phyloP scores from a whole-genome alignment of 2,888 invertebrate genomes.

The Blastobasis adustella region DNA sequence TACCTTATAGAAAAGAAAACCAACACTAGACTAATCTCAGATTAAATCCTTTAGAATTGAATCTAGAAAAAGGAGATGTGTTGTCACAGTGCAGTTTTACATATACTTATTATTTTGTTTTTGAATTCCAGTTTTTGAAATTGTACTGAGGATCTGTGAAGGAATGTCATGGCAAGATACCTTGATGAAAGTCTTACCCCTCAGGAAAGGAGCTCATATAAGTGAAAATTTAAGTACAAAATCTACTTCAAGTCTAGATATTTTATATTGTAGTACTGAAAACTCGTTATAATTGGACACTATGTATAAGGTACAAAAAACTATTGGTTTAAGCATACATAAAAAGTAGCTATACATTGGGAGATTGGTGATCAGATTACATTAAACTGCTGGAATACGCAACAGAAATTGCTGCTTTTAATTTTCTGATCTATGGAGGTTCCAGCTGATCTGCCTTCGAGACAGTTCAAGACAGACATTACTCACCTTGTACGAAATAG shows the following conservation, averaged over 20 bases:
- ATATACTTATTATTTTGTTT: background rate
- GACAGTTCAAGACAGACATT: too few species aligned
- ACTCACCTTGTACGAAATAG: too few species aligned
- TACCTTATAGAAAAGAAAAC: too few species aligned
- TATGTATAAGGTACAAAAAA: too few species aligned
- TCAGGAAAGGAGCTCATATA: slow-evolving; percentile 81
- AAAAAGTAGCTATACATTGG: too few species aligned
- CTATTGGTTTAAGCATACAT: too few species aligned
- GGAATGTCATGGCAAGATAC: slow-evolving; percentile 87
- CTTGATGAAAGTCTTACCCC: slow-evolving; percentile 84
- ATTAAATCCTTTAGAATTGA: background rate
- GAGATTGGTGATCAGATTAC: too few species aligned
- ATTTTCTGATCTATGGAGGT: too few species aligned
- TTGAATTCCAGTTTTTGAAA: slow-evolving; percentile 85
- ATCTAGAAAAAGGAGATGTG: background rate
- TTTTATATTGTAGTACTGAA: slow-evolving; percentile 30
- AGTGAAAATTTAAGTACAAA: slow-evolving; percentile 33
- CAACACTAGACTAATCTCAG: too few species aligned
- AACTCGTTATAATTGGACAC: slow-evolving; percentile 16
- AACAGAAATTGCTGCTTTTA: too few species aligned
- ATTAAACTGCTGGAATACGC: too few species aligned
- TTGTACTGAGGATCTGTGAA: slow-evolving; percentile 83
- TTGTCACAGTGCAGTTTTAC: background rate
- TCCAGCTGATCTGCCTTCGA: too few species aligned
- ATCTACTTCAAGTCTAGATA: slow-evolving; percentile 33